Base-by-base conservation (phyloP, 2,797 vertebrate genomes). In the Xenopus petersii region DNA sequence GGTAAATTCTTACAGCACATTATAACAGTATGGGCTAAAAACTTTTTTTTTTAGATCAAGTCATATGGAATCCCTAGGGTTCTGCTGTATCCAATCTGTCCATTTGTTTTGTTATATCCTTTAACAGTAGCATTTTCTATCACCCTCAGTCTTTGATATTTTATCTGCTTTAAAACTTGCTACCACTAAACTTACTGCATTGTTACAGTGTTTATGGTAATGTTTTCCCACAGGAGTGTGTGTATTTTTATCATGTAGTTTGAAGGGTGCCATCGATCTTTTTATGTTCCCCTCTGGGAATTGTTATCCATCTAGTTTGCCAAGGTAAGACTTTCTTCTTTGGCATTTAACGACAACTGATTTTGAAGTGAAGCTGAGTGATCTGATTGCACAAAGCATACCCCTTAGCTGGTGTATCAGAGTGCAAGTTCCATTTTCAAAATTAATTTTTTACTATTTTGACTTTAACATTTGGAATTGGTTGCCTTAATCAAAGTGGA, bases 61-160 rank as follows among this genome's bases (percentile, higher is more conserved):
- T 42, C 12, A 12, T 51, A 12, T 15, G 3, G 12, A 56, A 17
- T 56, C 13, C 54, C 54, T 15, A 16, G 54, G 8, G 54, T 16
- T 56, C 15, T 56, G 15, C 54, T 56, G 54, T 56, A 17, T 56
- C 54, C 54, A 56, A 56, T 56, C 54, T 56, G n/a, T 56, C 54
- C 15, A 56, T 56, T 51, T 12, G 15, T 51, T 51, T 51, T 12
- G 49, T 12, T 15, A 12, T 7, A 51, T 12, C 2, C 49, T 51
- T 7, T 12, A 51, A 51, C 12, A 9, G 6, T 51, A 51, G 15
- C 49, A 51, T 12, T 51, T 15, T 4, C 49, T 51, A 4, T 51
- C 49, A 51, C 49, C 10, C 11, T 12, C 49, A 56, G 13, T 8
- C 15, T 56, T 56, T 56, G n/a, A 15, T 56, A 17, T 17, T 56